A percentile compares a stretch with the other conserved stretches of the same genome.
Conservation (phyloP, 2,888 invertebrate genomes). For the Nasonia oneida region DNA sequence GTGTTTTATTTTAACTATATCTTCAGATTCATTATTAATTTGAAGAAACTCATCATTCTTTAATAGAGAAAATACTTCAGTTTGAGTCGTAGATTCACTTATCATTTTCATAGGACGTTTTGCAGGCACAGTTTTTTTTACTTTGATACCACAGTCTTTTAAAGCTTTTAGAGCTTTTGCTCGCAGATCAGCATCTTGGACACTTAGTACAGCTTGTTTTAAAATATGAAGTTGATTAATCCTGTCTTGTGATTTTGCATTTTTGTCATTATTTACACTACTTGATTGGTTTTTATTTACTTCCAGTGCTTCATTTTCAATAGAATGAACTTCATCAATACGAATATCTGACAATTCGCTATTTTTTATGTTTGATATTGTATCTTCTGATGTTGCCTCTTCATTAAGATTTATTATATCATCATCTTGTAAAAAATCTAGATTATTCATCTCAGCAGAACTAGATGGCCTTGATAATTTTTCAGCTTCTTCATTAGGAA, state of each 20-base stretch:
- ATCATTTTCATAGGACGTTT: slow-evolving; percentile 63
- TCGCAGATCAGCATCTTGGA: slow-evolving; percentile 69
- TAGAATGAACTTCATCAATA: not conserved
- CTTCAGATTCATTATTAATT: slow-evolving; percentile 57
- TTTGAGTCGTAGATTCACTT: slow-evolving; percentile 69
- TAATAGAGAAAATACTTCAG: slow-evolving; percentile 69
- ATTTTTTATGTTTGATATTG: not conserved
- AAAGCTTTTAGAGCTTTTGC: slow-evolving; percentile 72
- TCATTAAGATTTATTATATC: not conserved
- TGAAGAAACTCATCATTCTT: slow-evolving; percentile 65
- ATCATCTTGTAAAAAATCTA: not conserved
- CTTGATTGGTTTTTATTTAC: not conserved
- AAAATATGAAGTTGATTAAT: slow-evolving; percentile 67
- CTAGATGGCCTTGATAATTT: slow-evolving; percentile 8
- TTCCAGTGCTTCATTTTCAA: slow-evolving; percentile 13
- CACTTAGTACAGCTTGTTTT: slow-evolving; percentile 70
- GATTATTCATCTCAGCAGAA: slow-evolving; percentile 1
- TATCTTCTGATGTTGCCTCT: not conserved
- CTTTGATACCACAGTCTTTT: slow-evolving; percentile 70
- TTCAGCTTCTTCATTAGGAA: slow-evolving; percentile 41
- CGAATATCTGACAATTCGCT: not conserved
- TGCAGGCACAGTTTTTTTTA: slow-evolving; percentile 67
- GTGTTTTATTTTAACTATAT: slow-evolving; percentile 62
- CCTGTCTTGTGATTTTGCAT: slow-evolving; percentile 52
- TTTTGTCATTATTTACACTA: not conserved